Conservation (phyloP, 2,888 invertebrate species). For the Asteroscopus sphinx region DNA sequence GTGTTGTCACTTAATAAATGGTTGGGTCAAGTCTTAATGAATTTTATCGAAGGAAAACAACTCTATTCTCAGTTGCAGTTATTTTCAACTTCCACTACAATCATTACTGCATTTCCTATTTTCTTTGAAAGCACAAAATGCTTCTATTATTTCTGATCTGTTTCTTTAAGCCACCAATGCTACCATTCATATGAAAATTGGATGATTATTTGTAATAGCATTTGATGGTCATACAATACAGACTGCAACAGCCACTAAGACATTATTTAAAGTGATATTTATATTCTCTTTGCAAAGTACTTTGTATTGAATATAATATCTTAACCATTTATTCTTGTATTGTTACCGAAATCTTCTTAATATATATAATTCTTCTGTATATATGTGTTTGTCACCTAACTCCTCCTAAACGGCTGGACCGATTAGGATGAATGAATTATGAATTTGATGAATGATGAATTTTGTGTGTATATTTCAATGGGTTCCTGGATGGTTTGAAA, state of each 20-base stretch:
- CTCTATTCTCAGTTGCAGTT: not conserved
- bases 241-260: not conserved
- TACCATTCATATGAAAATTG: constrained; percentile 45
- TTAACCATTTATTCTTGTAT: too few relatives aligned
- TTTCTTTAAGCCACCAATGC: not conserved
- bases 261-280: not conserved
- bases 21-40: constrained; percentile 17
- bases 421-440: too few relatives aligned
- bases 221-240: constrained; percentile 14
- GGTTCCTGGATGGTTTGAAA: too few relatives aligned
- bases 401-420: too few relatives aligned
- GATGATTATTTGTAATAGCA: constrained; percentile 23
- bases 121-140: not conserved
- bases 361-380: too few relatives aligned
- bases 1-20: constrained; percentile 16
- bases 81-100: too few relatives aligned
- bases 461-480: too few relatives aligned
- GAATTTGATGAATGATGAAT: too few relatives aligned
- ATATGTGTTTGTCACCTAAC: too few relatives aligned
- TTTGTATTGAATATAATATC: too few relatives aligned
- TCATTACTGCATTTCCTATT: too few relatives aligned
- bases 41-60: constrained; percentile 21
- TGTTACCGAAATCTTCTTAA: too few relatives aligned
- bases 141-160: not conserved
- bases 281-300: not conserved